Evolutionary conservation across 2,113 vertebrate species (phyloP).

Genomic region (Protobothrops mucrosquamatus): DNA sequence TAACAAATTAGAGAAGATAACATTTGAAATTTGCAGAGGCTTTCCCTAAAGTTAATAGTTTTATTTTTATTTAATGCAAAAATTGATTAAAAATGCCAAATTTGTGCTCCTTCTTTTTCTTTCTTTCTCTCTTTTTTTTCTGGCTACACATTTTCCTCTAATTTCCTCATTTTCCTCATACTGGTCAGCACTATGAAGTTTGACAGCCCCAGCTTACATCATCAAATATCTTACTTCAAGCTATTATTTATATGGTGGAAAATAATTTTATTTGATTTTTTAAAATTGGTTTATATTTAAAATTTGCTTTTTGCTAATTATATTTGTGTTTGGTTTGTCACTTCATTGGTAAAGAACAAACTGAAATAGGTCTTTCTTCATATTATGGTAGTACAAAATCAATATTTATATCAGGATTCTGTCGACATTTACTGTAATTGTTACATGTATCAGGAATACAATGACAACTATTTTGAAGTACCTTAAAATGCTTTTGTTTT

Average conservation of each 20-base stretch:
- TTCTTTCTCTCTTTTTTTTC: not conserved
- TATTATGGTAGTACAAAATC: constrained; percentile 42
- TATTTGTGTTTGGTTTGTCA: constrained; percentile 35
- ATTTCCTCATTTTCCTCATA: not conserved
- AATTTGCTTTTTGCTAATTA: constrained; percentile 48
- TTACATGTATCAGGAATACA: constrained; percentile 47
- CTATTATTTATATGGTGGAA: not conserved
- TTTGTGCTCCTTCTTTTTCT: not conserved
- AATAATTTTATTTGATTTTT: not conserved
- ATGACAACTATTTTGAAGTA: constrained; percentile 42
- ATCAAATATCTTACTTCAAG: not conserved
- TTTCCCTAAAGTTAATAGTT: not conserved
- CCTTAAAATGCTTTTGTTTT: constrained; percentile 43
- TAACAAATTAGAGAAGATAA: not conserved
- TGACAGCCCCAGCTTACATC: not conserved
- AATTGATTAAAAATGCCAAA: not conserved
- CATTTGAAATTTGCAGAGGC: not conserved
- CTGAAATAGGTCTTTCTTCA: constrained; percentile 56
- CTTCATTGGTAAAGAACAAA: constrained; percentile 31
- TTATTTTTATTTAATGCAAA: not conserved
- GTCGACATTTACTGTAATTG: constrained; percentile 45
- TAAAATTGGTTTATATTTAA: constrained; percentile 38
- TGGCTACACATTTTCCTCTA: not conserved
- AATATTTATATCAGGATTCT: constrained; percentile 52
- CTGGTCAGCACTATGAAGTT: not conserved